phyloP scores from a whole-genome alignment of 1,140 invertebrate genomes.

The Brachionus rubens region DNA sequence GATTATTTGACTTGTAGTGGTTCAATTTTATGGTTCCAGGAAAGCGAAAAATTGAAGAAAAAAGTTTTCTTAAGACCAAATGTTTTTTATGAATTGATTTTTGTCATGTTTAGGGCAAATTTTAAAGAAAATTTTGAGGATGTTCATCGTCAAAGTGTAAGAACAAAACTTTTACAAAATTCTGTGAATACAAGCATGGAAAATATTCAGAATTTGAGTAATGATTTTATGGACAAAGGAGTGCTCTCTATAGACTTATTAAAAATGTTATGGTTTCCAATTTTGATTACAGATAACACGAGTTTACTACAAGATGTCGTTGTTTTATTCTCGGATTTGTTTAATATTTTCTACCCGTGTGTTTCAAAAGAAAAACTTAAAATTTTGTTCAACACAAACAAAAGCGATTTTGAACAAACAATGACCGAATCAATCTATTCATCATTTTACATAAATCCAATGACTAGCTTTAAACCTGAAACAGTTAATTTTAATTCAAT shows the following conservation, averaged over 20 bases:
- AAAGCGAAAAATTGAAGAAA: conserved; percentile 7
- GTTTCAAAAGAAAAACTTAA: conserved; percentile 27
- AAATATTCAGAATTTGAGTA: neutral
- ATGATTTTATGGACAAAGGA: conserved; percentile 20
- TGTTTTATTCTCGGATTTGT: conserved; percentile 3
- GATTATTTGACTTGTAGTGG: conserved; percentile 19
- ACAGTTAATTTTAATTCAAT: conserved; percentile 2
- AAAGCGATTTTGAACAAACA: conserved; percentile 7
- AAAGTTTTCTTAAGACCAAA: conserved; percentile 30
- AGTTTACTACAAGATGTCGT: neutral
- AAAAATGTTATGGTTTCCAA: conserved; percentile 23
- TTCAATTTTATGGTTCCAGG: neutral
- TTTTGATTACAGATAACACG: conserved; percentile 5
- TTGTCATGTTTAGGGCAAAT: conserved; percentile 9
- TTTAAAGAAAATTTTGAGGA: conserved; percentile 18
- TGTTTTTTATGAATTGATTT: conserved; percentile 20
- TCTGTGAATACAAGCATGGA: neutral
- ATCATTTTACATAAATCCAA: conserved; percentile 3
- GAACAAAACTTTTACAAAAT: conserved; percentile 26
- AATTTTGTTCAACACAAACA: neutral
- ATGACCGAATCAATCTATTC: conserved; percentile 7
- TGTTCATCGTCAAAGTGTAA: conserved; percentile 17
- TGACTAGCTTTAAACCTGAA: neutral
- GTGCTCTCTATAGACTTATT: conserved; percentile 1
- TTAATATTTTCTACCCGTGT: conserved; percentile 3